Base-by-base conservation (phyloP, 2,888 invertebrate genomes). In the Dromius quadrimaculatus region DNA sequence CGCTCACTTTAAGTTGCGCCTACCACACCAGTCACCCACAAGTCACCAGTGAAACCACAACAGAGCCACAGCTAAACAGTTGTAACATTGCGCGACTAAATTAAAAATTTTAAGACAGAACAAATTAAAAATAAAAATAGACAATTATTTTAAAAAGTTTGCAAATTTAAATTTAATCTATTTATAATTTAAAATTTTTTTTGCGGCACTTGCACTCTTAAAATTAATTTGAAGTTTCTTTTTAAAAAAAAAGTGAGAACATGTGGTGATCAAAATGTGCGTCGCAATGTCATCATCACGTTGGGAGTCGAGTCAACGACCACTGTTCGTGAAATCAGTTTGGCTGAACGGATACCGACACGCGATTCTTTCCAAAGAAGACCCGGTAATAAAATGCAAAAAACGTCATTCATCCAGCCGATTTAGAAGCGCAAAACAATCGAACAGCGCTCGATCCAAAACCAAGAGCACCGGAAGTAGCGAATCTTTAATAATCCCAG, bases 321-420 rank as follows among this genome's bases (percentile, higher is more conserved):
- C 87, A 2, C 80, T 87, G 17, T 87, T 84, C 72, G 85, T 88
- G 28, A 82, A 82, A 71, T 87, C 87, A 0, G 82, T 87, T 63
- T 93, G 93, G 93, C 87, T 90, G 71, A 87, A 90, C 78, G 90
- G 90, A 15, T 87, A 88, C 75, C 85, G 91, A 74, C 89, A 89
- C 83, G 90, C 90, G 13, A 86, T 92, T 54, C 83, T 92, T 61
- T 85, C 87, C 3, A 83, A 87, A 71, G 88, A 89, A 81, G 90
- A 90, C 80, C 89, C 85, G 4, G 73, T 81, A 1, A 73, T 78
- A 4, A 77, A 79, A 71, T 50, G 74, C 74, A 79, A 1, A 75
- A 77, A 61, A 11, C 50, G 34, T 15, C 28, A 28, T 8, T 50
- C 61, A n/a, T 66, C 62, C 15, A 72, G 62, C 34, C 57, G 72